These are phyloP conservation scores for Lerista edwardsae DNA, from an alignment of 2,797 vertebrate genomes.

Conservation along the genomic window DNA sequence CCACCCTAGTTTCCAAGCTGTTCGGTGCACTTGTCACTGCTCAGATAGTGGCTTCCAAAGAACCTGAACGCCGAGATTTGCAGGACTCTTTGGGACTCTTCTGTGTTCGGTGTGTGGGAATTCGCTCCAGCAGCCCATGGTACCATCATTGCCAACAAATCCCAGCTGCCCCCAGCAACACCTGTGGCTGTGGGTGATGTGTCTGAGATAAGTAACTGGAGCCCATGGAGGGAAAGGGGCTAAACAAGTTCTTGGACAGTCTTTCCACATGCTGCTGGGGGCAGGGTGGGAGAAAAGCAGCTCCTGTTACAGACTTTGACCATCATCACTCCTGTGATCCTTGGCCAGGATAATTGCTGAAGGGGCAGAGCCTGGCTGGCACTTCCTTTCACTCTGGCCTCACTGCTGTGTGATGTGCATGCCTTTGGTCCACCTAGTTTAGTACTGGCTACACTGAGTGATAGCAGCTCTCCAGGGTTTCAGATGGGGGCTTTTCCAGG, in stretches of 20 bases:
- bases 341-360: neutral
- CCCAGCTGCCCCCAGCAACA: neutral
- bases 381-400: neutral
- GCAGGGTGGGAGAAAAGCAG: neutral
- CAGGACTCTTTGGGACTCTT: no score
- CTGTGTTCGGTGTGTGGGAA: neutral
- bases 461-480: no score
- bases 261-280: neutral
- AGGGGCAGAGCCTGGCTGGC: neutral
- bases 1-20: neutral
- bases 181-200: neutral
- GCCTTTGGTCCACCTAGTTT: no score
- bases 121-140: fast-evolving
- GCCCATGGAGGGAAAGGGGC: neutral
- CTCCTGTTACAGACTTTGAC: slow-evolving; percentile 17
- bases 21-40: neutral
- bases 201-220: slow-evolving; percentile 8
- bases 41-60: neutral
- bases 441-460: no score
- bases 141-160: neutral
- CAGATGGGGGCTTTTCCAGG: no score
- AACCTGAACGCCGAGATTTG: neutral
- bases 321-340: neutral
- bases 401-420: no score
- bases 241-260: neutral